Evolutionary conservation across 2,888 invertebrate species (phyloP).

Genomic region (Xanthostigma xanthostigma): DNA sequence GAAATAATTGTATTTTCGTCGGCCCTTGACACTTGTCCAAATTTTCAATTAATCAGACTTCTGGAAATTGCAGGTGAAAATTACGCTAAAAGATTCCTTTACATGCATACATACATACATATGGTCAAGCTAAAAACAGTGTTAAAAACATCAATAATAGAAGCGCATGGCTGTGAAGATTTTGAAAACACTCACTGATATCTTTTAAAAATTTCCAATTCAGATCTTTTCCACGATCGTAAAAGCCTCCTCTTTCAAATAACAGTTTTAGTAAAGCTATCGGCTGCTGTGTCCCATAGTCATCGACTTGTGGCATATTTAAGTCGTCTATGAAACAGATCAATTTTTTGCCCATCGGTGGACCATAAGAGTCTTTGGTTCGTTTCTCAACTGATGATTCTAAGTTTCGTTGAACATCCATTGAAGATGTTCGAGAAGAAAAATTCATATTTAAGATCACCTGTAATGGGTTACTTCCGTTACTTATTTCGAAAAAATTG

Average conservation of each 20-base stretch:
- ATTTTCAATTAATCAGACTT: too few species aligned
- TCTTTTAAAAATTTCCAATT: conserved; percentile 82
- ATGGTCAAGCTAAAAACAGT: too few species aligned
- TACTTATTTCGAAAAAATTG: not conserved
- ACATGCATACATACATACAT: too few species aligned
- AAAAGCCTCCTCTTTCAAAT: conserved; percentile 80
- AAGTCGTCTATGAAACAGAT: conserved; percentile 86
- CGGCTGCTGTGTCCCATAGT: conserved; percentile 87
- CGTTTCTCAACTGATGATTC: conserved; percentile 82
- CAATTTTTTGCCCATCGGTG: conserved; percentile 77
- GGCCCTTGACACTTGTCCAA: too few species aligned
- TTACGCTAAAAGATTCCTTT: too few species aligned
- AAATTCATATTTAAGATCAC: conserved; percentile 75
- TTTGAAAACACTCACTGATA: conserved; percentile 31
- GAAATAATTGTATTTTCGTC: too few species aligned
- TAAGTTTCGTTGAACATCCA: conserved; percentile 77
- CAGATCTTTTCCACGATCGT: conserved; percentile 76
- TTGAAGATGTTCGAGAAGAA: conserved; percentile 78
- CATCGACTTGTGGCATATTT: conserved; percentile 84
- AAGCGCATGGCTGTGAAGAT: not conserved
- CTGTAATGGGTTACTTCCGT: conserved; percentile 26
- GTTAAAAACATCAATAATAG: not conserved
- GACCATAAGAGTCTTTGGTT: conserved; percentile 80
- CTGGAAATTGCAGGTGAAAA: too few species aligned
- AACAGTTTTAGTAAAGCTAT: conserved; percentile 81